Percentiles rank a stretch among this genome's conserved stretches.
Conservation (phyloP, 1,140 invertebrate species). For the Mizuhopecten yessoensis region DNA sequence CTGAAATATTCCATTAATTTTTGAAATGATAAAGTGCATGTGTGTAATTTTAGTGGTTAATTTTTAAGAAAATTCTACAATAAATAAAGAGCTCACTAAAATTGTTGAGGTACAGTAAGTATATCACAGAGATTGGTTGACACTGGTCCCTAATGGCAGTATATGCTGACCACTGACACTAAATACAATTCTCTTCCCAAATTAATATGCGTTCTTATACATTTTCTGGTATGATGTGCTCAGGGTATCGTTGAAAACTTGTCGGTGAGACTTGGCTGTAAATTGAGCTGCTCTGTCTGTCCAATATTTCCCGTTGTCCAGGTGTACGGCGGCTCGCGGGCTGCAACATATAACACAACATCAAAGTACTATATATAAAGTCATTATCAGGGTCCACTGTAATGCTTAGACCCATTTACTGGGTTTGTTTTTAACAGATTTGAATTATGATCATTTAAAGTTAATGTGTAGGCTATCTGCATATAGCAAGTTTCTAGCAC, state of each 20-base stretch:
- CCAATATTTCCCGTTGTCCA: conserved; percentile 65
- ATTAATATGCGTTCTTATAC: conserved; percentile 52
- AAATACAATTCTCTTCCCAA: neutral
- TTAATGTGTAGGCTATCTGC: too few relatives aligned
- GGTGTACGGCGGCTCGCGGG: conserved; percentile 52
- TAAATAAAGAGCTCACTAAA: neutral
- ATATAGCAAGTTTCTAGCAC: too few relatives aligned
- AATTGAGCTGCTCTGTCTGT: conserved; percentile 59
- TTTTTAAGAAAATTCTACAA: neutral
- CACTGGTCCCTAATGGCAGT: conserved; percentile 6
- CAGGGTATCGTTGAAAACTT: conserved; percentile 64
- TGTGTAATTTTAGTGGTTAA: neutral
- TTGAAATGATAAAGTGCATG: neutral
- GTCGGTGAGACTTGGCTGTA: conserved; percentile 59
- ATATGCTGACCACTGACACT: conserved; percentile 37
- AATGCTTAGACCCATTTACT: too few relatives aligned
- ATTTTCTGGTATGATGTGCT: conserved; percentile 56
- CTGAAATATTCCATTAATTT: neutral
- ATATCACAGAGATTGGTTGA: conserved; percentile 32
- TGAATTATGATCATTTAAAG: too few relatives aligned
- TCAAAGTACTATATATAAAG: neutral
- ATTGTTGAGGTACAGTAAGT: conserved; percentile 15
- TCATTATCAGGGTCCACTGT: neutral
- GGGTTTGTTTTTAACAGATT: too few relatives aligned
- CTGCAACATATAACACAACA: conserved; percentile 31